A percentile compares a stretch with the other conserved stretches of the same genome.
Evolutionary conservation across 2,113 vertebrate species (phyloP).

Genomic region (Catharus fuscescens): DNA sequence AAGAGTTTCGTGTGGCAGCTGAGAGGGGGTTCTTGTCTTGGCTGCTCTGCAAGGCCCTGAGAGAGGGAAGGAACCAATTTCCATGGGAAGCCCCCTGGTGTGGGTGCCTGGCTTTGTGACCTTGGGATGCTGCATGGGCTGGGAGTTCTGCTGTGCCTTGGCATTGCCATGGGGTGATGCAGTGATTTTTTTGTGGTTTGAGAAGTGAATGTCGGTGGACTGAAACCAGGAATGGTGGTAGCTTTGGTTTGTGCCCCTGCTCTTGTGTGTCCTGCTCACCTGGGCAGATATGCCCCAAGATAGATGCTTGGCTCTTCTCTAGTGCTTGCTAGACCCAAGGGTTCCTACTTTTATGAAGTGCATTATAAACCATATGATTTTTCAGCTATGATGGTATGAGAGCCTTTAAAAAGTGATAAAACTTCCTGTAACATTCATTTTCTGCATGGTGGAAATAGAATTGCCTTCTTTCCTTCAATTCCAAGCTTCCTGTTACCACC

Average conservation of each 20-base stretch:
- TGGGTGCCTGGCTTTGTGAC: rapidly evolving
- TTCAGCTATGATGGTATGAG: rapidly evolving
- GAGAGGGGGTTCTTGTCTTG: rapidly evolving
- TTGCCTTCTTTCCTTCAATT: rapidly evolving
- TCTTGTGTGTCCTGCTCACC: rapidly evolving
- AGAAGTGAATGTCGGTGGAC: not conserved
- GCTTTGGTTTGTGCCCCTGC: rapidly evolving
- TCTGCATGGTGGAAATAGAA: not conserved
- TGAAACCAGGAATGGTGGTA: not conserved
- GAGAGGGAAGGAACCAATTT: rapidly evolving
- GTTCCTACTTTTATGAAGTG: not conserved
- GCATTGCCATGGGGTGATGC: rapidly evolving
- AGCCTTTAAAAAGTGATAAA: not conserved
- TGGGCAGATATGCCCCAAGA: rapidly evolving
- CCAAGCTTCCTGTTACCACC: not conserved
- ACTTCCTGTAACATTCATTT: rapidly evolving
- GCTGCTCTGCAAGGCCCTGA: not conserved
- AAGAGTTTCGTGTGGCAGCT: not conserved
- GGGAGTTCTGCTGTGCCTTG: not conserved
- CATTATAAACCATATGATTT: rapidly evolving
- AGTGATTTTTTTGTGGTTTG: not conserved
- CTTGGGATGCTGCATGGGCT: rapidly evolving
- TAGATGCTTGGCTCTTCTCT: not conserved
- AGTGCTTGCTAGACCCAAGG: rapidly evolving
- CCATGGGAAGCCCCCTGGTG: rapidly evolving